Evolutionary conservation across 2,797 vertebrate species (phyloP).

Genomic region (Gila robusta): DNA sequence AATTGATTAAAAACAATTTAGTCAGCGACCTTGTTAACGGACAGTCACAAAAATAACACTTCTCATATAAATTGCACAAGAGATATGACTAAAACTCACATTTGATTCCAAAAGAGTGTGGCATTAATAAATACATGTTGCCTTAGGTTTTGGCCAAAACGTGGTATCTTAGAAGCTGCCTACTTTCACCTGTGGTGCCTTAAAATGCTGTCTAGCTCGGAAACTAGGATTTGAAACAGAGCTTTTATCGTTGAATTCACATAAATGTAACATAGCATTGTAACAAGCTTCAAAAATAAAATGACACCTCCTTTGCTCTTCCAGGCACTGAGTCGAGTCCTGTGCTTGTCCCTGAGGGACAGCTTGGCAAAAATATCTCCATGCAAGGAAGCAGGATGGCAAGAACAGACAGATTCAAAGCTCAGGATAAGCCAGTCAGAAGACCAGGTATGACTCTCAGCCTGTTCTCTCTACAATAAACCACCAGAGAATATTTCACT

Average conservation of each 20-base stretch:
- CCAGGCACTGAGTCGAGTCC: slow-evolving; percentile 88
- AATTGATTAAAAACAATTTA: background rate
- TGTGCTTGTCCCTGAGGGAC: slow-evolving; percentile 78
- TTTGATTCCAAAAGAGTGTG: background rate
- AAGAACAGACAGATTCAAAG: slow-evolving; percentile 69
- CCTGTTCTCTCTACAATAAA: background rate
- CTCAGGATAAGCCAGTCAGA: slow-evolving; percentile 74
- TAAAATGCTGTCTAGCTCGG: background rate
- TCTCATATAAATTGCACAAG: background rate
- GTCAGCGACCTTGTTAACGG: background rate
- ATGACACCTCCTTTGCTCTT: slow-evolving; percentile 2
- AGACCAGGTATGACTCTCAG: slow-evolving; percentile 81
- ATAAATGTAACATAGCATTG: background rate
- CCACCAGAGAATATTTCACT: background rate
- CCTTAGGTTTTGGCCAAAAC: background rate
- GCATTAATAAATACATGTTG: background rate
- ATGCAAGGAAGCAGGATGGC: slow-evolving; percentile 73
- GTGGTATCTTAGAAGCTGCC: background rate
- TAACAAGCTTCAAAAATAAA: slow-evolving; percentile 23
- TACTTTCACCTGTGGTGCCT: background rate
- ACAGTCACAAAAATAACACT: too few species aligned
- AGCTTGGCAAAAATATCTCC: slow-evolving; percentile 76
- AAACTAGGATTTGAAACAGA: background rate
- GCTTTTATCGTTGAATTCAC: background rate
- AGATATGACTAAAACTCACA: background rate